Evolutionary conservation across 2,888 invertebrate species (phyloP), one percentile per base, ranked within the genome.

Genomic region (Epinotia demarniana): DNA sequence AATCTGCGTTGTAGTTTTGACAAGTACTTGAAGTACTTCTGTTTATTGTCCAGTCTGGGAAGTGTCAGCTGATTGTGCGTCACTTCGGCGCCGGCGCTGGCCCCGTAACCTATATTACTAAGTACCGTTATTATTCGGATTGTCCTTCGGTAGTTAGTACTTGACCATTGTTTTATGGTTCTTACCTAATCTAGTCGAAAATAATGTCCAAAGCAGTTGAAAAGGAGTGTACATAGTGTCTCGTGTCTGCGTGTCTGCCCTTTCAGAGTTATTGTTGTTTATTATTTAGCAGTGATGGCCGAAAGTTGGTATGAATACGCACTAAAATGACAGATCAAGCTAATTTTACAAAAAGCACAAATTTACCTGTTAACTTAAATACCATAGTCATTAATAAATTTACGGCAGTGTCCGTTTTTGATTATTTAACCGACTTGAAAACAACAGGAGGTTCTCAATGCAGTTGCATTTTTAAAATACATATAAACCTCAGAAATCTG

Each of bases 81-180:
- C 16, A 43, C 63, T 55, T 12, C 55, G 55, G 39, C 63, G 43
- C 23, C 55, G 43, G 39, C 63, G 72, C 55, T 43, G 63, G 19
- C 64, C 57, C 72, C 43, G 72, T 71, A 64, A 57, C 68, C 73
- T 63, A 57, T 62, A 68, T 67, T 67, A 39, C 67, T 67, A 55
- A 53, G 11, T 67, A 39, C 27, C 46, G 57, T 62, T 27, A 63
- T 62, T 62, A 73, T 23, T 46, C 67, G 55, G 4, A 57, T 27
- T 62, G 73, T 68, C 73, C 73, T 73, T 73, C 55, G 19, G 9
- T 8, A 57, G 19, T 55, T 33, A 23, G 53, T 23, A 39, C 23
- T n/a, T 55, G n/a, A 27, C 69, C 39, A 74, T 74, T 74, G 73
- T 69, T 69, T 49, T 13, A 57, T 68, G 69, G 33, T 53, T 19